phyloP scores from a whole-genome alignment of 2,113 vertebrate genomes.

The Thunnus thynnus region DNA sequence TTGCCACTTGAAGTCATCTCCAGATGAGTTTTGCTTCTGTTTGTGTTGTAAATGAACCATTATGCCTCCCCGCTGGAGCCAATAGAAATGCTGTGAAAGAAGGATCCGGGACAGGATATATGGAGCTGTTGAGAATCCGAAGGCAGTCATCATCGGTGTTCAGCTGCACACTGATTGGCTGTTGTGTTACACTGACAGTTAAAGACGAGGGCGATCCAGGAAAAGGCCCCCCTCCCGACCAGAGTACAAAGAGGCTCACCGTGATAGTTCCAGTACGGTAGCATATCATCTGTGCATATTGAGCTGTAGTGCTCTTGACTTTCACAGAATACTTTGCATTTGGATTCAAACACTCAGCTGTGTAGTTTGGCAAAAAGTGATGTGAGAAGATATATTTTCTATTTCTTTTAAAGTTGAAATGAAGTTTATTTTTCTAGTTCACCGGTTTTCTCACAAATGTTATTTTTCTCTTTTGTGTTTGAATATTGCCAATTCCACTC shows the following conservation, averaged over 20 bases:
- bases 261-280: conserved; percentile 38
- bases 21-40: conserved; percentile 46
- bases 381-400: conserved; percentile 3
- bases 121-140: conserved; percentile 36
- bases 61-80: conserved; percentile 69
- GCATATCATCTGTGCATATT: conserved; percentile 71
- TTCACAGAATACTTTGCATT: conserved; percentile 40
- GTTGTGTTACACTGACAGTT: conserved; percentile 54
- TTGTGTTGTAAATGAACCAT: conserved; percentile 66
- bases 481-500: conserved; percentile 46
- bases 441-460: conserved; percentile 24
- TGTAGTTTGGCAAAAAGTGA: conserved; percentile 32
- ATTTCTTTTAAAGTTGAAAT: conserved; percentile 26
- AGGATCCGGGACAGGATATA: conserved; percentile 66
- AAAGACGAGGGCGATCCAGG: conserved; percentile 49
- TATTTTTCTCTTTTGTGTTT: conserved; percentile 35
- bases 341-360: conserved; percentile 21
- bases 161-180: conserved; percentile 68
- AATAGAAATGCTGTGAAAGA: conserved; percentile 65
- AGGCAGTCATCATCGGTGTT: conserved; percentile 48
- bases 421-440: conserved; percentile 12
- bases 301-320: conserved; percentile 72
- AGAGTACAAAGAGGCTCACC: conserved; percentile 53
- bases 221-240: conserved; percentile 57
- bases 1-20: conserved; percentile 30